Conservation (phyloP, 1,140 invertebrate species). For the Lepidostoma basale region DNA sequence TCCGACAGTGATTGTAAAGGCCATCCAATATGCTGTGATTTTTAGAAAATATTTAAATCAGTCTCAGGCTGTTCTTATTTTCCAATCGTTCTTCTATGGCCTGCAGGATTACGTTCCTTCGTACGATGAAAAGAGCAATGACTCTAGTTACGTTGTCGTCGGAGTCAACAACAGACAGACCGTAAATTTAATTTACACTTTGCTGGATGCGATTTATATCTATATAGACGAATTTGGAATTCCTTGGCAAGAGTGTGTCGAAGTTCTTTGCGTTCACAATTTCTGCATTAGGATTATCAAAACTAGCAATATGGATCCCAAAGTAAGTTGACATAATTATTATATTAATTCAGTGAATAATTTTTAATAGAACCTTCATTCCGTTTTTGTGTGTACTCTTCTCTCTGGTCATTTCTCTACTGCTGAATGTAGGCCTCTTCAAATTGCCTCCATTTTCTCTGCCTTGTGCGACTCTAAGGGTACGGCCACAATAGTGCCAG, state of each 20-base stretch:
- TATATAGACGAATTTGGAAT: slow-evolving; percentile 73
- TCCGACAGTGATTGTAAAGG: slow-evolving; percentile 65
- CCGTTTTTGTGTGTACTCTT: not conserved
- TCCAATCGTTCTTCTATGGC: slow-evolving; percentile 71
- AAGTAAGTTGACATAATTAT: slow-evolving; percentile 53
- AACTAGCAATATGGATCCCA: slow-evolving; percentile 58
- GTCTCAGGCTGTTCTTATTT: slow-evolving; percentile 71
- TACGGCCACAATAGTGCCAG: too few relatives aligned
- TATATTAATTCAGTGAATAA: slow-evolving; percentile 1
- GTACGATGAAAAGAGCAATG: slow-evolving; percentile 48
- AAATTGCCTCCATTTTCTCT: slow-evolving; percentile 71
- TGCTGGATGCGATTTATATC: slow-evolving; percentile 67
- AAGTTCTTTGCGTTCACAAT: slow-evolving; percentile 67
- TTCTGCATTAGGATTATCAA: slow-evolving; percentile 63
- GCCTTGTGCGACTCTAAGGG: too few relatives aligned
- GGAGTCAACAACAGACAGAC: slow-evolving; percentile 46
- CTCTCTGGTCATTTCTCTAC: slow-evolving; percentile 43
- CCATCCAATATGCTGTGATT: slow-evolving; percentile 64
- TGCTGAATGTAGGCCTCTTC: slow-evolving; percentile 71
- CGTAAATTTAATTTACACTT: slow-evolving; percentile 61
- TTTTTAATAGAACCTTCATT: not conserved
- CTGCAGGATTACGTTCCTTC: slow-evolving; percentile 64
- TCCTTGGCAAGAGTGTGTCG: slow-evolving; percentile 75
- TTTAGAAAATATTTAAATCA: slow-evolving; percentile 63
- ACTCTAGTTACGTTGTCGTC: slow-evolving; percentile 32